Evolutionary conservation across 2,888 invertebrate species (phyloP).

Genomic region (Tenthredo notha): DNA sequence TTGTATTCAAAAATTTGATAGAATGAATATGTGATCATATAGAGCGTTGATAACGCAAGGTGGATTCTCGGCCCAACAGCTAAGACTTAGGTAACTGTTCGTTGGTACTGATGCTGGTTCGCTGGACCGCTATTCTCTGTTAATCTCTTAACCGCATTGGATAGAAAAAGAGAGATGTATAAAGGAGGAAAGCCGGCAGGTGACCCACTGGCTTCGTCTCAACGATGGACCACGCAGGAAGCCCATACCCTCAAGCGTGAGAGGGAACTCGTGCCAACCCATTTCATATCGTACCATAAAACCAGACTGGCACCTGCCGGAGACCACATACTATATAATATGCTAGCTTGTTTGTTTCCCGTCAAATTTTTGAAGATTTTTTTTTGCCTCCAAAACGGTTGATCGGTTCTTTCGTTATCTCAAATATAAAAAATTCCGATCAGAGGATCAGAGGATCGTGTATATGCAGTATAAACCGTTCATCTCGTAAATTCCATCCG

Average conservation of each 20-base stretch:
- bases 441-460: no score
- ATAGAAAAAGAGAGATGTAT: slow-evolving; percentile 8
- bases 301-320: slow-evolving; percentile 1
- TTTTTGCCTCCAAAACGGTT: neutral
- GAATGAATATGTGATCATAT: neutral
- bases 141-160: neutral
- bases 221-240: neutral
- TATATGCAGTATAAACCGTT: neutral
- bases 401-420: no score
- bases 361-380: neutral
- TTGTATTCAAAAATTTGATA: no score
- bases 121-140: slow-evolving; percentile 44
- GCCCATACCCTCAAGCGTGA: neutral
- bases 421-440: no score
- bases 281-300: neutral
- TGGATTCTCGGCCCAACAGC: neutral
- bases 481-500: neutral
- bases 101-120: slow-evolving; percentile 7
- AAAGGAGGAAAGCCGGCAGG: slow-evolving; percentile 25
- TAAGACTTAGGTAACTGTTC: slow-evolving; percentile 27
- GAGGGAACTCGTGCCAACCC: slow-evolving; percentile 36
- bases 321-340: no score
- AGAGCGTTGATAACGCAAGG: neutral
- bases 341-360: neutral
- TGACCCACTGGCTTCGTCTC: slow-evolving; percentile 50